phyloP scores from a whole-genome alignment of 2,113 vertebrate species.

The Heptranchias perlo region DNA sequence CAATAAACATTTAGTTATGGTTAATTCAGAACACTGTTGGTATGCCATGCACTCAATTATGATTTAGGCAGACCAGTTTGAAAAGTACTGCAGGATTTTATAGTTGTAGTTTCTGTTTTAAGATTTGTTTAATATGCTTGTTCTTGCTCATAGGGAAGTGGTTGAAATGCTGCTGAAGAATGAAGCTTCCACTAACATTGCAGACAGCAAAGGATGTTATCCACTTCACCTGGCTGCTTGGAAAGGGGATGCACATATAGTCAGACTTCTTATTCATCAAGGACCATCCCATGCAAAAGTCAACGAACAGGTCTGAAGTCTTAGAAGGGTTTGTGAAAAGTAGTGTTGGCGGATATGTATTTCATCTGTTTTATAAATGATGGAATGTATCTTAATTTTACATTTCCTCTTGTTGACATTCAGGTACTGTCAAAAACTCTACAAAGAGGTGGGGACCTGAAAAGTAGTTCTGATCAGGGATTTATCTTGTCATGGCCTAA shows the following conservation, averaged over 20 bases:
- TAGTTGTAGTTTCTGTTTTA: background rate
- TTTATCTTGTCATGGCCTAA: background rate
- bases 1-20: background rate
- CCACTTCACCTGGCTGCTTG: slow-evolving; percentile 93
- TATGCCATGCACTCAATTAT: background rate
- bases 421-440: background rate
- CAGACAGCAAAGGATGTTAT: slow-evolving; percentile 95
- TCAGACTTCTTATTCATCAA: slow-evolving; percentile 88
- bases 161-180: slow-evolving; percentile 88
- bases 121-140: background rate
- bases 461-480: background rate
- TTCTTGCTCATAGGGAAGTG: slow-evolving; percentile 71
- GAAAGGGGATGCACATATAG: slow-evolving; percentile 93
- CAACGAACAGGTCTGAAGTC: slow-evolving; percentile 84
- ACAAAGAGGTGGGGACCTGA: background rate
- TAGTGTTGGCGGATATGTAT: background rate
- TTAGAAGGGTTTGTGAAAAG: background rate
- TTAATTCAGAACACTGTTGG: background rate
- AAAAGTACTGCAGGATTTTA: background rate
- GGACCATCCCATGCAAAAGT: slow-evolving; percentile 89
- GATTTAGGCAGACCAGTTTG: background rate
- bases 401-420: background rate
- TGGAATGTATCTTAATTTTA: background rate
- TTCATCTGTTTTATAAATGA: background rate
- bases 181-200: slow-evolving; percentile 88